These are phyloP conservation scores for Bubo scandiacus DNA, from an alignment of 2,113 vertebrate species.

Conservation along the genomic window DNA sequence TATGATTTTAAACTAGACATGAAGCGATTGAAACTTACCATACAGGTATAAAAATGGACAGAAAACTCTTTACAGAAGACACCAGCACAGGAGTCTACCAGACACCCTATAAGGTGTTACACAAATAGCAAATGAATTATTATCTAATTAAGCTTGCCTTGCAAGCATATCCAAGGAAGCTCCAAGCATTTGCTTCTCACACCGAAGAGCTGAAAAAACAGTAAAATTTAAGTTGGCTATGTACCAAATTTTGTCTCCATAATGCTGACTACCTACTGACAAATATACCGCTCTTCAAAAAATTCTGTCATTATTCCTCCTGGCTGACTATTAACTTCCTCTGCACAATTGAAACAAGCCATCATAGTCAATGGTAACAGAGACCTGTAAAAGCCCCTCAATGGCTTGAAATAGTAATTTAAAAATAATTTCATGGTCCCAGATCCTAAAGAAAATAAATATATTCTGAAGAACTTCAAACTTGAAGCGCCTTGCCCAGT, in stretches of 20 bases:
- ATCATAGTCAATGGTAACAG: background rate
- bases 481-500: background rate
- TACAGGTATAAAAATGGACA: background rate
- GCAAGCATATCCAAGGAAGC: background rate
- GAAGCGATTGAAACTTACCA: background rate
- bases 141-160: background rate
- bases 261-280: background rate
- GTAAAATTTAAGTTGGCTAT: background rate
- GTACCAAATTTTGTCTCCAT: background rate
- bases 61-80: background rate
- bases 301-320: background rate
- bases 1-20: background rate
- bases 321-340: background rate
- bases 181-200: background rate
- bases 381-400: background rate
- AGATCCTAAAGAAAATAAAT: background rate
- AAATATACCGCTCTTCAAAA: background rate
- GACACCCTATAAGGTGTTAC: background rate
- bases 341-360: background rate
- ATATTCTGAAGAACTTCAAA: background rate
- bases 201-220: background rate
- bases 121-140: background rate
- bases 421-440: background rate
- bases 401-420: background rate
- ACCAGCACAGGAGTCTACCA: background rate